These are phyloP conservation scores for Delphinus delphis DNA, from an alignment of 2,113 vertebrate genomes.

Conservation along the genomic window DNA sequence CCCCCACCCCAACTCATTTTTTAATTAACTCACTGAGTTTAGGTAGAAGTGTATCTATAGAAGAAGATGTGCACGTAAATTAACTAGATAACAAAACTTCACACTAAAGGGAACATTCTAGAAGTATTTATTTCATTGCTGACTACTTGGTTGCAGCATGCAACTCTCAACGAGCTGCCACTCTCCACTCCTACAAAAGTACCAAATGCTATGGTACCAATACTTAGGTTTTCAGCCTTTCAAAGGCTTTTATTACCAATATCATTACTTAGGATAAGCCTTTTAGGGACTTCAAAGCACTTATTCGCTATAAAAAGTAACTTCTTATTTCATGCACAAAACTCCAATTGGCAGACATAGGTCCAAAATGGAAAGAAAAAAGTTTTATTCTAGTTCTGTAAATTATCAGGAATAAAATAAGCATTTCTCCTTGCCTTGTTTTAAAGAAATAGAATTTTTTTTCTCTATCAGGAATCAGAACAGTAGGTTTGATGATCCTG, in stretches of 20 bases:
- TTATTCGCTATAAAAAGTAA: constrained; percentile 73
- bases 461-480: neutral
- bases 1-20: neutral
- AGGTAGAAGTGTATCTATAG: neutral
- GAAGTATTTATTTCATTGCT: constrained; percentile 81
- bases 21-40: neutral
- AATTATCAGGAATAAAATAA: constrained; percentile 58
- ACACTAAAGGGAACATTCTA: constrained; percentile 63
- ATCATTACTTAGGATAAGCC: constrained; percentile 56
- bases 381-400: constrained; percentile 42
- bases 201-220: constrained; percentile 15
- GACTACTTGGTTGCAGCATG: constrained; percentile 65
- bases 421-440: constrained; percentile 39
- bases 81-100: constrained; percentile 48
- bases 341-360: constrained; percentile 14
- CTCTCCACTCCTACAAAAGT: neutral
- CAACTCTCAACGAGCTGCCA: constrained; percentile 59
- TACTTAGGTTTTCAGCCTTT: neutral
- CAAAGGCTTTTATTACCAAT: constrained; percentile 62
- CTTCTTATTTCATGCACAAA: constrained; percentile 77
- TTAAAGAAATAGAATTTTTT: constrained; percentile 26
- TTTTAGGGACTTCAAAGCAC: constrained; percentile 68
- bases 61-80: neutral
- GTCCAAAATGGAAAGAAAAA: constrained; percentile 39
- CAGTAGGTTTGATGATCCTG: constrained; percentile 46